These are phyloP conservation scores for Criorhina ranunculi DNA, from an alignment of 2,888 invertebrate species.

Conservation along the genomic window DNA sequence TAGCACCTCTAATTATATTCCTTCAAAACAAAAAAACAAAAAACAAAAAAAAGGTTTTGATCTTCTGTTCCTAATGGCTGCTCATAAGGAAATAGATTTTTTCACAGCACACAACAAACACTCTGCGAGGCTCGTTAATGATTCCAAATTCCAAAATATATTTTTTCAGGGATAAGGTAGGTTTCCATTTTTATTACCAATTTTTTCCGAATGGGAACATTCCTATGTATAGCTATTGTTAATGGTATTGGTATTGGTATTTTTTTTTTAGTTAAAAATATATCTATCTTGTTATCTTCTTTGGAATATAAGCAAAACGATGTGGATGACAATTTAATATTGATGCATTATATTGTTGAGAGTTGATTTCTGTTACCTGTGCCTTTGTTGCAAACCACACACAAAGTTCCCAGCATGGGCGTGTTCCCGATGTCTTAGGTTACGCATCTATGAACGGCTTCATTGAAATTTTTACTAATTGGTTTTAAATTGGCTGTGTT, in stretches of 20 bases:
- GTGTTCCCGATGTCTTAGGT: slow-evolving; percentile 73
- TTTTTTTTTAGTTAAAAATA: slow-evolving; percentile 36
- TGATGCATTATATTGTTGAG: slow-evolving; percentile 70
- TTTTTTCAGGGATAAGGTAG: slow-evolving; percentile 62
- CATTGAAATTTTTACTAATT: slow-evolving; percentile 77
- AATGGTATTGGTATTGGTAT: slow-evolving; percentile 56
- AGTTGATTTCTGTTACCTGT: slow-evolving; percentile 66
- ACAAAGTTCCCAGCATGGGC: slow-evolving; percentile 75
- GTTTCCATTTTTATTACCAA: slow-evolving; percentile 71
- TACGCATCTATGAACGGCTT: slow-evolving; percentile 77
- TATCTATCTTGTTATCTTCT: slow-evolving; percentile 65
- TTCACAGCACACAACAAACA: slow-evolving; percentile 73
- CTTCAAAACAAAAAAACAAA: slow-evolving; percentile 20
- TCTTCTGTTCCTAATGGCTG: slow-evolving; percentile 63
- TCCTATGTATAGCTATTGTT: slow-evolving; percentile 33
- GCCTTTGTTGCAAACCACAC: slow-evolving; percentile 74
- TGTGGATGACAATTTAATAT: slow-evolving; percentile 76
- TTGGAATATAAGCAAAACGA: slow-evolving; percentile 69
- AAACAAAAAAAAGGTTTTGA: slow-evolving; percentile 64
- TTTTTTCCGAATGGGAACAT: slow-evolving; percentile 72
- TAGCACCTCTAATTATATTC: slow-evolving; percentile 73
- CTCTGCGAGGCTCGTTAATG: slow-evolving; percentile 65
- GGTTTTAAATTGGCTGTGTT: slow-evolving; percentile 76
- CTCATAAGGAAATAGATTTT: slow-evolving; percentile 68
- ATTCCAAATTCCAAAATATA: slow-evolving; percentile 74